These are phyloP conservation scores for Mesitornis unicolor DNA, from an alignment of 2,113 vertebrate species.

Conservation along the genomic window DNA sequence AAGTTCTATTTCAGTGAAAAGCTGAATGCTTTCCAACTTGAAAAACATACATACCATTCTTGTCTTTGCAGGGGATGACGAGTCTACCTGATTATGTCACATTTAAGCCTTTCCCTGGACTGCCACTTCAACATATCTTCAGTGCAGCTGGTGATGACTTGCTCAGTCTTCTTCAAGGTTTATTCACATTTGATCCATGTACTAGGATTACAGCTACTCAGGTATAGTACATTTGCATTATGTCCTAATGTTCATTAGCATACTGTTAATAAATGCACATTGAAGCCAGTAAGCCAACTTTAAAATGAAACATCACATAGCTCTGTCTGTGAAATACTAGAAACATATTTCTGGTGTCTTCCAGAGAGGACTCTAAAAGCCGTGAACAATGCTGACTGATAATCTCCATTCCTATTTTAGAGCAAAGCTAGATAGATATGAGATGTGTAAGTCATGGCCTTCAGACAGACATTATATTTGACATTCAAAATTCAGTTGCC, in stretches of 20 bases:
- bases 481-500: background rate
- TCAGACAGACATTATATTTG: background rate
- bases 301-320: background rate
- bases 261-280: background rate
- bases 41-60: background rate
- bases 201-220: constrained; percentile 87
- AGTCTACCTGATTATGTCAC: constrained; percentile 94
- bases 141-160: constrained; percentile 94
- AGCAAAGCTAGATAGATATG: background rate
- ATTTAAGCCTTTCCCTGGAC: constrained; percentile 93
- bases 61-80: constrained; percentile 82
- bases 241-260: background rate
- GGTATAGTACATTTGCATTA: constrained; percentile 69
- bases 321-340: background rate
- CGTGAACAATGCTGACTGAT: background rate
- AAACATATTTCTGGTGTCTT: background rate
- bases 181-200: constrained; percentile 91
- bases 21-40: background rate
- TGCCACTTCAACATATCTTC: constrained; percentile 93
- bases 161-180: constrained; percentile 85
- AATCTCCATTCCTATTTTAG: background rate
- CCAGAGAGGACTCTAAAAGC: background rate
- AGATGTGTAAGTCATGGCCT: background rate
- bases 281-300: background rate
- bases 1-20: background rate